phyloP scores from a whole-genome alignment of 1,140 invertebrate species.

The Harlomillsia oculata region DNA sequence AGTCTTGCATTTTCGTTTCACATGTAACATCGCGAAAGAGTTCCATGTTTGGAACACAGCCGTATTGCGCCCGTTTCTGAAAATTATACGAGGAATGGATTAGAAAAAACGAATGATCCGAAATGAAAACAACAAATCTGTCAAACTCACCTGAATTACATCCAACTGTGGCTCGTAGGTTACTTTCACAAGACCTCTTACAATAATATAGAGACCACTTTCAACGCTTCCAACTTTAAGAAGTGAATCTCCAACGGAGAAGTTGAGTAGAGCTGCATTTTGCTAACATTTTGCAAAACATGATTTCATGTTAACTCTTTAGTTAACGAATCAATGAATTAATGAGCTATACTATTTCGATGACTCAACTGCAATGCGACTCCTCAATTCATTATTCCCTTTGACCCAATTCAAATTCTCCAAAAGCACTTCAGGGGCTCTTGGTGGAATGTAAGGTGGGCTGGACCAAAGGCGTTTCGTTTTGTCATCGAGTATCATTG shows the following conservation, averaged over 20 bases:
- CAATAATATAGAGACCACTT: slow-evolving; percentile 42
- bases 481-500: slow-evolving; percentile 23
- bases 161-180: slow-evolving; percentile 17
- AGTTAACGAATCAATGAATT: too few relatives aligned
- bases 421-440: slow-evolving; percentile 4
- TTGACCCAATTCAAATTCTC: slow-evolving; percentile 25
- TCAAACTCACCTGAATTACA: slow-evolving; percentile 9
- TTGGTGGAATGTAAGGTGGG: slow-evolving; percentile 17
- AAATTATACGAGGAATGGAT: neutral
- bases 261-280: slow-evolving; percentile 12
- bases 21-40: slow-evolving; percentile 23
- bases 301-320: too few relatives aligned
- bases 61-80: slow-evolving; percentile 9
- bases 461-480: slow-evolving; percentile 31
- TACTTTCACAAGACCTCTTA: slow-evolving; percentile 42
- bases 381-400: slow-evolving; percentile 4
- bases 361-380: neutral
- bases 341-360: too few relatives aligned
- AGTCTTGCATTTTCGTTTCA: slow-evolving; percentile 38
- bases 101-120: too few relatives aligned
- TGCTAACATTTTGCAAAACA: too few relatives aligned
- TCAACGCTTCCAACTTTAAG: slow-evolving; percentile 26
- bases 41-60: slow-evolving; percentile 32
- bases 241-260: slow-evolving; percentile 36
- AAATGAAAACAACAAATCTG: too few relatives aligned